Evolutionary conservation across 2,888 invertebrate species (phyloP).

Genomic region (Minunthozetes semirufus): DNA sequence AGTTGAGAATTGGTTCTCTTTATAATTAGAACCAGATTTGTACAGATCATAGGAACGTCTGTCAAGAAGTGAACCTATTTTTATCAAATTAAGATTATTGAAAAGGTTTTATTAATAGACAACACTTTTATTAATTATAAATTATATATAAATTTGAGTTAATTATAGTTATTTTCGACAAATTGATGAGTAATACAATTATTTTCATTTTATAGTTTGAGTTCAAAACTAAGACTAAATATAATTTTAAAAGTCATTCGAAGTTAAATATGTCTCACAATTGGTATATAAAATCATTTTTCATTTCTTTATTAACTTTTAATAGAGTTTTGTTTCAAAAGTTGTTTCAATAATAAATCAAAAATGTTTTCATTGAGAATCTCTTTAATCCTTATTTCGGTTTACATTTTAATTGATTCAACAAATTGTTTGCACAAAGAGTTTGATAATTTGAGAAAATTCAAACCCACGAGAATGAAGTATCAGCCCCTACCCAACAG

Average conservation of each 20-base stretch:
- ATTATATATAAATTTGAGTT: no score
- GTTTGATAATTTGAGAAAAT: not conserved
- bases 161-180: not conserved
- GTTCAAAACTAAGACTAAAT: not conserved
- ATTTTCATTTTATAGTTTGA: not conserved
- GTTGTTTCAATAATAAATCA: not conserved
- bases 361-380: not conserved
- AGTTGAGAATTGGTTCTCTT: no score
- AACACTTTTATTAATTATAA: no score
- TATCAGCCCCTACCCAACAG: not conserved
- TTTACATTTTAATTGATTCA: not conserved
- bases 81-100: no score
- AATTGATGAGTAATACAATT: conserved; percentile 12
- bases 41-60: no score
- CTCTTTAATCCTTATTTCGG: not conserved
- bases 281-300: not conserved
- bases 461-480: not conserved
- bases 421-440: not conserved
- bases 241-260: not conserved
- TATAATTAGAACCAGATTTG: no score
- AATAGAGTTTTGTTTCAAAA: not conserved
- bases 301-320: not conserved
- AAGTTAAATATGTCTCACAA: not conserved
- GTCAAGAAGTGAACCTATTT: no score
- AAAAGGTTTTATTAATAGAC: no score